Evolutionary conservation across 2,113 vertebrate species (phyloP), one percentile per base, ranked within the genome.

Genomic region (Cettia cetti): DNA sequence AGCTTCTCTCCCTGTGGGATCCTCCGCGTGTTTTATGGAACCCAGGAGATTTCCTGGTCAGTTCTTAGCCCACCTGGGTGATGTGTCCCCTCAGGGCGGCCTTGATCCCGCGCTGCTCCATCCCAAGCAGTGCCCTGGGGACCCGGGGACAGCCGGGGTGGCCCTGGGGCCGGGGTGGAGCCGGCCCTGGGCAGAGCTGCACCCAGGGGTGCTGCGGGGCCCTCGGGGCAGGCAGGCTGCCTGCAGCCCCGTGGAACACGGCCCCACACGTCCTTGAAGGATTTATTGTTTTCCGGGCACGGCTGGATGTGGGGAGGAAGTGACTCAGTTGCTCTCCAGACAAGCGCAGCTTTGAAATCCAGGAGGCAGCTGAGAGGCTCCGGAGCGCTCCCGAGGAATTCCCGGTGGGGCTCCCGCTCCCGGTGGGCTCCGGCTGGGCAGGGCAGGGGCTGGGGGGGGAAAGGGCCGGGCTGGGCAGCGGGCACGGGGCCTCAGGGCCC

Each of bases 251-350:
- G 72, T 95, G 95, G 95, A 94, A 94, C 90, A 68, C 37, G 88
- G 92, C 91, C 92, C 78, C 56, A n/a, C 77, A 52, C 70, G 47
- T 84, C 95, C 95, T 47, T 90, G 96, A 93, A 96, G 95, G 95
- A 97, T 96, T 95, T 74, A 93, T 95, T 96, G 94, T 95, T 89
- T 95, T 95, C 94, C 92, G 76, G 93, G 74, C 88, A 10, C 33
- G 83, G 91, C 94, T 97, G 91, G 94, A 56, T 52, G 8, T 77
- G 87, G 96, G 96, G 90, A 97, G 97, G 97, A 97, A 97, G 52
- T 97, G 96, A 97, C 94, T 97, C 96, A 95, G 88, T 96, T 95
- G 94, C 84, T 97, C 78, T 91, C 28, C 94, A 86, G 96, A 95
- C 96, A 96, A 97, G 96, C 82, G 93, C 64, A 92, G 93, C 96